Percentiles rank a stretch among this genome's conserved stretches.
These are phyloP conservation scores for Hemicordylus capensis DNA, from an alignment of 2,113 vertebrate species.

Conservation along the genomic window DNA sequence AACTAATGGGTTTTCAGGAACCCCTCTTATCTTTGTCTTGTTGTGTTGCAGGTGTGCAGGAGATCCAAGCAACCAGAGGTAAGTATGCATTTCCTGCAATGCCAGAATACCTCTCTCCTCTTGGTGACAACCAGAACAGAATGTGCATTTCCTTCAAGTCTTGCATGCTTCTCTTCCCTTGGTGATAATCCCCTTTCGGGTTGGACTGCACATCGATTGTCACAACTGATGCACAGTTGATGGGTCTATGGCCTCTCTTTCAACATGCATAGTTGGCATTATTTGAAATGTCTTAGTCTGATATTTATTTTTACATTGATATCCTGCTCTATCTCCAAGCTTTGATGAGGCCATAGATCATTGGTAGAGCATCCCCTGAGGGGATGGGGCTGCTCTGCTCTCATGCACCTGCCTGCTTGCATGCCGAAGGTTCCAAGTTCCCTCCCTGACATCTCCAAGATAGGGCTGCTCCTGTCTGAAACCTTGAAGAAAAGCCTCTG, in stretches of 20 bases:
- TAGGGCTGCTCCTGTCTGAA: too few relatives aligned
- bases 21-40: background rate
- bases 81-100: background rate
- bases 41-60: conserved; percentile 2
- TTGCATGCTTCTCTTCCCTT: background rate
- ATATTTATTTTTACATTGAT: too few relatives aligned
- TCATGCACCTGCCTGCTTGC: too few relatives aligned
- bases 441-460: too few relatives aligned
- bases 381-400: too few relatives aligned
- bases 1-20: background rate
- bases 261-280: background rate
- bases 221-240: too few relatives aligned
- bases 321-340: too few relatives aligned
- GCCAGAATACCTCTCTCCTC: background rate
- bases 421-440: too few relatives aligned
- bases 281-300: background rate
- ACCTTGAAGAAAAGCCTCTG: too few relatives aligned
- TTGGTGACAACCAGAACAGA: background rate
- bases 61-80: background rate
- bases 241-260: background rate
- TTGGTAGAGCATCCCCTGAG: background rate
- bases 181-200: background rate
- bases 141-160: background rate
- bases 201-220: background rate
- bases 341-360: background rate